Evolutionary conservation across 2,113 vertebrate genomes (phyloP).

Genomic region (Passerina amoena): DNA sequence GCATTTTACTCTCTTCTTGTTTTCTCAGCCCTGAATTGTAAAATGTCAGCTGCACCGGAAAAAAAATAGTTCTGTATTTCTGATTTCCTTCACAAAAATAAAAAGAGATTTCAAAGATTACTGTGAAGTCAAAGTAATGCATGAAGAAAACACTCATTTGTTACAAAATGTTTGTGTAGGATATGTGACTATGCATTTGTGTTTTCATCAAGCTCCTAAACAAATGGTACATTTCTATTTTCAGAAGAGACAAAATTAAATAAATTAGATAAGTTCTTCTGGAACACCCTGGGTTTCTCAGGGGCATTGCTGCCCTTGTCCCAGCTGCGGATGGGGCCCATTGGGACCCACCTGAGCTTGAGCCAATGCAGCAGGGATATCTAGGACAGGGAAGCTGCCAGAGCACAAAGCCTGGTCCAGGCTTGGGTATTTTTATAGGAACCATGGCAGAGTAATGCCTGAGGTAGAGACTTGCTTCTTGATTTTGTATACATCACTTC

Average conservation of each 20-base stretch:
- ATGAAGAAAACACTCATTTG: neutral
- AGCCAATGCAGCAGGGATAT: neutral
- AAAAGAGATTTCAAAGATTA: neutral
- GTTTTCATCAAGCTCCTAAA: neutral
- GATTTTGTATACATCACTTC: neutral
- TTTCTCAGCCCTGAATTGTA: neutral
- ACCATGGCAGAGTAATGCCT: neutral
- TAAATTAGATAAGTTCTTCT: neutral
- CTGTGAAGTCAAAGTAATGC: neutral
- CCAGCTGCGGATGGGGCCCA: neutral
- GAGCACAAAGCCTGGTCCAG: neutral
- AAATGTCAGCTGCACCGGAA: neutral
- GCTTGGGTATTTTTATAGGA: neutral
- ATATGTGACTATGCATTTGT: neutral
- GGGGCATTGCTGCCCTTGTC: neutral
- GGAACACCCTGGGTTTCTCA: neutral
- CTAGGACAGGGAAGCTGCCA: neutral
- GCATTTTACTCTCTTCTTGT: neutral
- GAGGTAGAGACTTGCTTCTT: neutral
- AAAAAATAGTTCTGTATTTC: neutral
- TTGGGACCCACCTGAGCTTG: neutral
- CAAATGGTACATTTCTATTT: neutral
- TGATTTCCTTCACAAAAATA: neutral
- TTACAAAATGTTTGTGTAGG: neutral
- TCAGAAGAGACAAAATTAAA: neutral